Evolutionary conservation across 2,113 vertebrate species (phyloP).

Genomic region (Equus przewalskii): DNA sequence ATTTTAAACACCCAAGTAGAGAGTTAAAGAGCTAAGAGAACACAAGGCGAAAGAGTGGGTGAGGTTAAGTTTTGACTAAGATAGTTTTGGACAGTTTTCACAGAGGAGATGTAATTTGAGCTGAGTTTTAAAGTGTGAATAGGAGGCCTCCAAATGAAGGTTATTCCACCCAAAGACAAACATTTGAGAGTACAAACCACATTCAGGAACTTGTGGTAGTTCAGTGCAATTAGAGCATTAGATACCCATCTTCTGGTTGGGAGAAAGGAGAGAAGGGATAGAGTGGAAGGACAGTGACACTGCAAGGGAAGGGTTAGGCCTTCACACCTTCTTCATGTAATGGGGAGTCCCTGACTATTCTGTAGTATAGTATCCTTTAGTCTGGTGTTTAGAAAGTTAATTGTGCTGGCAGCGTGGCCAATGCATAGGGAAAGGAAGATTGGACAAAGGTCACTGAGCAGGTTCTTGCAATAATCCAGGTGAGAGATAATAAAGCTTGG

Average conservation of each 20-base stretch:
- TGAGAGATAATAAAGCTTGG: not conserved
- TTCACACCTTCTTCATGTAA: not conserved
- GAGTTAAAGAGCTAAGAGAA: conserved; percentile 1
- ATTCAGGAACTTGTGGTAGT: not conserved
- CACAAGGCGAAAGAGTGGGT: not conserved
- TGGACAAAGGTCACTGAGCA: not conserved
- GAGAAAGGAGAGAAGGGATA: not conserved
- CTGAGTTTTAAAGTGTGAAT: conserved; percentile 12
- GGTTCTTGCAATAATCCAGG: not conserved
- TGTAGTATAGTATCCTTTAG: not conserved
- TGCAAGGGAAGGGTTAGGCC: not conserved
- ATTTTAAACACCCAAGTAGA: not conserved
- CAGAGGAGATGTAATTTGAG: conserved; percentile 17
- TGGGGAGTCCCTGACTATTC: not conserved
- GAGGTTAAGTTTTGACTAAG: conserved; percentile 18
- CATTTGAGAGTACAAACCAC: not conserved
- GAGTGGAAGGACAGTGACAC: not conserved
- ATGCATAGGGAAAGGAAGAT: not conserved
- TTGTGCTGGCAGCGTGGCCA: not conserved
- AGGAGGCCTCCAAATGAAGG: conserved; percentile 15
- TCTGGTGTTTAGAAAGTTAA: not conserved
- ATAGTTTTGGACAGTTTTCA: not conserved
- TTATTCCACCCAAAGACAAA: not conserved
- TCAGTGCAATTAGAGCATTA: not conserved
- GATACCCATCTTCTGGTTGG: not conserved